Percentiles rank a stretch among this genome's conserved stretches.
phyloP scores from a whole-genome alignment of 2,888 invertebrate genomes.

The Hyposoter didymator region DNA sequence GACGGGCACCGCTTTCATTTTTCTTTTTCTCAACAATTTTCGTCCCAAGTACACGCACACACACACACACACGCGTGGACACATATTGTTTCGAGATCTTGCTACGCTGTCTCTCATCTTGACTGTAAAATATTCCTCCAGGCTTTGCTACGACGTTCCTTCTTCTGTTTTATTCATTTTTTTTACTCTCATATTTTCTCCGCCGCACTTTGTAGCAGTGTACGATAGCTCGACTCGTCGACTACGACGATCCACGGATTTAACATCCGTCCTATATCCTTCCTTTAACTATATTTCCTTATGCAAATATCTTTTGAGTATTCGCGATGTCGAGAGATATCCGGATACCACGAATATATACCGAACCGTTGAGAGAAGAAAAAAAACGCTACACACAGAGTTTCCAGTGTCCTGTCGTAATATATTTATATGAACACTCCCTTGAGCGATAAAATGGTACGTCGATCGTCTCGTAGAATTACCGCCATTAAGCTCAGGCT shows the following conservation, averaged over 20 bases:
- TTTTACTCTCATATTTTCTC: conserved; percentile 25
- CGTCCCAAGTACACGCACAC: background rate
- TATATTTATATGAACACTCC: conserved; percentile 1
- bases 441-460: conserved; percentile 37
- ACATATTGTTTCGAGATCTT: conserved; percentile 20
- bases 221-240: conserved; percentile 16
- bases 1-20: conserved; percentile 33
- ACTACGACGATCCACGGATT: conserved; percentile 34
- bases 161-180: conserved; percentile 18
- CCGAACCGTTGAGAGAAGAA: background rate
- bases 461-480: conserved; percentile 44
- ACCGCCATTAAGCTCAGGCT: background rate
- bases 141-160: conserved; percentile 43
- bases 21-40: conserved; percentile 37
- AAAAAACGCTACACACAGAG: background rate
- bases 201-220: conserved; percentile 21
- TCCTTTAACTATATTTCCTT: conserved; percentile 44
- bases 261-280: conserved; percentile 4
- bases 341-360: conserved; percentile 11
- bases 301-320: conserved; percentile 60
- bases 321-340: conserved; percentile 47
- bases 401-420: conserved; percentile 13
- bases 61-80: background rate
- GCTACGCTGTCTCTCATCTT: conserved; percentile 22
- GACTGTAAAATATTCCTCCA: conserved; percentile 51